These are phyloP conservation scores for Hippotragus niger DNA, from an alignment of 2,113 vertebrate species.

Conservation along the genomic window DNA sequence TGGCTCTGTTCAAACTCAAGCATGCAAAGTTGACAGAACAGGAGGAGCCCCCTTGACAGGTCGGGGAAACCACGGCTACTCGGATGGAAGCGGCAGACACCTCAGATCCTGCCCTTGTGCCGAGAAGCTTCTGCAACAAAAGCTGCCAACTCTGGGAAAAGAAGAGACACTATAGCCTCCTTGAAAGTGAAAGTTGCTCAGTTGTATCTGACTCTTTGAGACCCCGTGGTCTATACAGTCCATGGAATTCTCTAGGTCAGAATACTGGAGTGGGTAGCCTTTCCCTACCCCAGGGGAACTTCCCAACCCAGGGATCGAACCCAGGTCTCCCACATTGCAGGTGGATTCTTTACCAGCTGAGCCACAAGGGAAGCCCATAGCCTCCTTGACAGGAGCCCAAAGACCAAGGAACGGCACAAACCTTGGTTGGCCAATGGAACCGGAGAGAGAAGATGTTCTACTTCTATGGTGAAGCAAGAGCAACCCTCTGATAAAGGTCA, in stretches of 20 bases:
- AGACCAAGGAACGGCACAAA: background rate
- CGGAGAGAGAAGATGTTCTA: background rate
- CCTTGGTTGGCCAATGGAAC: background rate
- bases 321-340: background rate
- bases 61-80: background rate
- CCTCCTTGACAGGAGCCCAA: background rate
- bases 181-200: background rate
- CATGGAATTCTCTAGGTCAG: background rate
- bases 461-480: background rate
- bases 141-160: background rate
- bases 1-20: background rate
- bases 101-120: no score
- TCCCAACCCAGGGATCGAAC: background rate
- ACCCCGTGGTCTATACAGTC: background rate
- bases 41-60: background rate
- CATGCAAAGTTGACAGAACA: background rate
- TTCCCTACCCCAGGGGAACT: background rate
- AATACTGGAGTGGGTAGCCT: background rate
- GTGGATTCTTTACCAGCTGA: background rate
- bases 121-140: background rate
- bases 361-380: background rate
- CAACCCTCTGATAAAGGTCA: background rate
- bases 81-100: background rate
- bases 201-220: background rate
- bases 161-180: background rate